phyloP scores from a whole-genome alignment of 2,888 invertebrate genomes.

The Nebria salina region DNA sequence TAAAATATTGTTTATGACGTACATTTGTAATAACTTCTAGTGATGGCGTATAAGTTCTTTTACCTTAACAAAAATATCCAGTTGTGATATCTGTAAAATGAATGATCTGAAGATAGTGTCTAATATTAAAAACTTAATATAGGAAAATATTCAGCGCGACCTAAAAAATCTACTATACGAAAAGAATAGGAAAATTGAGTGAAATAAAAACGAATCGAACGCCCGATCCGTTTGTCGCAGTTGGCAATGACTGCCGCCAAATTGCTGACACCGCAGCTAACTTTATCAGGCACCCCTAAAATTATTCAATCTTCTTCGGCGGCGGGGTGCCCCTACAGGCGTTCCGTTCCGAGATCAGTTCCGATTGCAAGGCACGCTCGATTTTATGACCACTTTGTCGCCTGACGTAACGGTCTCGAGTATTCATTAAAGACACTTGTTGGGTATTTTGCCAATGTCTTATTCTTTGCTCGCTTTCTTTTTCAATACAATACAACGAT shows the following conservation, averaged over 20 bases:
- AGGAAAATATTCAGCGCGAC: neutral
- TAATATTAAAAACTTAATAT: conserved; percentile 7
- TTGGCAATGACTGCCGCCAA: conserved; percentile 14
- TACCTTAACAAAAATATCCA: too few species aligned
- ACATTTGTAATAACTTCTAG: too few species aligned
- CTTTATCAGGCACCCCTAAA: conserved; percentile 40
- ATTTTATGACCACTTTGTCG: conserved; percentile 44
- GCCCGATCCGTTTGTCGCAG: conserved; percentile 26
- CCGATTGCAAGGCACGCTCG: conserved; percentile 34
- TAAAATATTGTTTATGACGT: too few species aligned
- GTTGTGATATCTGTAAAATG: too few species aligned
- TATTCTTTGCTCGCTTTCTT: neutral
- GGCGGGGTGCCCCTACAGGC: neutral
- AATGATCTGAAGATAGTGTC: neutral
- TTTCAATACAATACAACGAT: neutral
- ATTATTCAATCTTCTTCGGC: conserved; percentile 42
- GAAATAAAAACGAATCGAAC: conserved; percentile 9
- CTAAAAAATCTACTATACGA: conserved; percentile 4
- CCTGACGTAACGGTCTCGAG: conserved; percentile 32
- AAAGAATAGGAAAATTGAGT: conserved; percentile 12
- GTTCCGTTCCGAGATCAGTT: conserved; percentile 11
- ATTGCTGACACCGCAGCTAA: conserved; percentile 31
- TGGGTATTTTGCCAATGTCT: conserved; percentile 16
- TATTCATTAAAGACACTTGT: conserved; percentile 46
- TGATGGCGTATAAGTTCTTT: too few species aligned